phyloP scores from a whole-genome alignment of 2,888 invertebrate genomes.

The Oeneis ivallda region DNA sequence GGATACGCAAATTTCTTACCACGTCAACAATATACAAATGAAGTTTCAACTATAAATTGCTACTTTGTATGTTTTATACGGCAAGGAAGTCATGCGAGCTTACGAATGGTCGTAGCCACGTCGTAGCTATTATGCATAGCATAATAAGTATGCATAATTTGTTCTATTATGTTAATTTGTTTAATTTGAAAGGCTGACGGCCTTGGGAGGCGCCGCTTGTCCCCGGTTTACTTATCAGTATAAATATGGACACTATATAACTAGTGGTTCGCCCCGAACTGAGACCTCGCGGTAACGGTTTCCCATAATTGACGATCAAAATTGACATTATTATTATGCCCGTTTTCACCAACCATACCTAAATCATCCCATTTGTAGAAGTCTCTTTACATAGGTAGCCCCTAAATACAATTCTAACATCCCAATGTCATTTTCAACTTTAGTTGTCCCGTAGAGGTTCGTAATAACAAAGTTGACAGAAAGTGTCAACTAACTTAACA shows the following conservation, averaged over 20 bases:
- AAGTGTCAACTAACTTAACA: too few species aligned
- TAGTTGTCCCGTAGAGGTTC: too few species aligned
- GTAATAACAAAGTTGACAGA: too few species aligned
- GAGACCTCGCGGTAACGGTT: too few species aligned
- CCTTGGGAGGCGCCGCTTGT: slow-evolving; percentile 65
- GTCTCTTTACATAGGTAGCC: too few species aligned
- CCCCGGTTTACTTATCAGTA: slow-evolving; percentile 38
- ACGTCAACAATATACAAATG: neutral
- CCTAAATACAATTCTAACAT: too few species aligned
- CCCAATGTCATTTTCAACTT: too few species aligned
- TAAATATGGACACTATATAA: slow-evolving; percentile 27
- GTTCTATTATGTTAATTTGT: slow-evolving; percentile 68
- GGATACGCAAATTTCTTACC: neutral
- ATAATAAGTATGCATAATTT: slow-evolving; percentile 52
- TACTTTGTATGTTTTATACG: neutral
- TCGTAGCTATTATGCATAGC: slow-evolving; percentile 16
- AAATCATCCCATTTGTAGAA: too few species aligned
- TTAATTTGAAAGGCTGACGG: slow-evolving; percentile 68
- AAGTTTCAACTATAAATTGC: neutral
- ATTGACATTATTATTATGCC: too few species aligned
- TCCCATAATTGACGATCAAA: too few species aligned
- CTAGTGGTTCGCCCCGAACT: too few species aligned
- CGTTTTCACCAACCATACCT: too few species aligned
- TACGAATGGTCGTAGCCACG: slow-evolving; percentile 15
- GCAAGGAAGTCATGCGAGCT: slow-evolving; percentile 13